Conservation (phyloP, 2,888 invertebrate species). For the Acanthococcus lagerstroemiae region DNA sequence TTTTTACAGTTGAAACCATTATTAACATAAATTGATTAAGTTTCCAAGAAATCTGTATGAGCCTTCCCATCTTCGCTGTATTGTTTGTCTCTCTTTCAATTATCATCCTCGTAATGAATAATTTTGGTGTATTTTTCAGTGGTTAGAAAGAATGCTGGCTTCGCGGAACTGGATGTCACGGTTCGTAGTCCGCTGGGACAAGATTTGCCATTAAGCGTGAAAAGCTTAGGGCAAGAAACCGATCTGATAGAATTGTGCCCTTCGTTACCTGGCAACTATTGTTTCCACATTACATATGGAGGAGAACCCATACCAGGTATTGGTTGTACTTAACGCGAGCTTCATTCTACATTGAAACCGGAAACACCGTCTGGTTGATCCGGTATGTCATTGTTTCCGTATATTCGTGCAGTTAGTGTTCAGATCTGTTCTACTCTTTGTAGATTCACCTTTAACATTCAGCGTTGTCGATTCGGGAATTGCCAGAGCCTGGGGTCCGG, state of each 20-base stretch:
- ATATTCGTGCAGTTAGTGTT: too few relatives aligned
- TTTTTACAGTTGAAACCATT: too few relatives aligned
- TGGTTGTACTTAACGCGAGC: constrained; percentile 9
- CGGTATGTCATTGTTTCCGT: too few relatives aligned
- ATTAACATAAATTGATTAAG: too few relatives aligned
- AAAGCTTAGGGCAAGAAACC: constrained; percentile 53
- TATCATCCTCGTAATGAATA: too few relatives aligned
- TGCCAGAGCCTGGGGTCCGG: constrained; percentile 52
- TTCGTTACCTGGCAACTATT: constrained; percentile 67
- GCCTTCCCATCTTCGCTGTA: too few relatives aligned
- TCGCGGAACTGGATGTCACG: constrained; percentile 75
- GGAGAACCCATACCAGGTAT: constrained; percentile 49
- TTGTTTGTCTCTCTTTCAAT: too few relatives aligned
- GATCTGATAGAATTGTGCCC: constrained; percentile 76
- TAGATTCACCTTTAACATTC: constrained; percentile 47
- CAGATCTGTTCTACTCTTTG: constrained; percentile 3
- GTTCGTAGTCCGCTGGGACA: constrained; percentile 80
- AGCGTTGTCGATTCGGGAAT: constrained; percentile 50
- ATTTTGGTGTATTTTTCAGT: constrained; percentile 50
- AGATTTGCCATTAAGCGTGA: constrained; percentile 68
- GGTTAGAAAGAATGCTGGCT: constrained; percentile 68
- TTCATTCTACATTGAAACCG: too few relatives aligned
- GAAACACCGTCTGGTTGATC: too few relatives aligned
- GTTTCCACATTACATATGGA: constrained; percentile 51
- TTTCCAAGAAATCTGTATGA: too few relatives aligned